Evolutionary conservation across 30 jellyfish, hydroid and myxozoan species (phyloP), one percentile per base, ranked within the genome.

Genomic region (Rhopilema esculentum): DNA sequence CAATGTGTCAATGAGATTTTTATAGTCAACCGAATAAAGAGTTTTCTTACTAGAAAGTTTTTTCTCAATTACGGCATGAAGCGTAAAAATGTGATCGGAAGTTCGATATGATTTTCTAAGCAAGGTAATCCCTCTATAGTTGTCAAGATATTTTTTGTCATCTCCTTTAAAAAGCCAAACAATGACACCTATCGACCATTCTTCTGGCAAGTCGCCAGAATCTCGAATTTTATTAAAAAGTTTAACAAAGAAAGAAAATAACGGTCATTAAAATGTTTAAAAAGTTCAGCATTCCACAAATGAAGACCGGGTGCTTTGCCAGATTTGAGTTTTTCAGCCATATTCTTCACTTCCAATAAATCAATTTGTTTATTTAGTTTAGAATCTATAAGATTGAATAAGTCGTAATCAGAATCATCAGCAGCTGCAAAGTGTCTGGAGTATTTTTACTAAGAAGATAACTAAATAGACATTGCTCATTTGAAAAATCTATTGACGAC

Each of bases 51-150:
- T 27, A 17, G 29, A 40, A 69, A 24, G 50, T 20, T 4, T 69
- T 8, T 69, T 1, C 33, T 69, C 79, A 21, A 69, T 69, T n/a
- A 69, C 24, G 40, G 79, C 79, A n/a, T 40, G 79, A 69, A 69
- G 50, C 27, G 79, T 69, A 69, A 69, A 69, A 40, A 69, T 69
- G 50, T 69, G 79, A 40, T 69, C 79, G 21, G 79, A 63, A 63
- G 73, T 63, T 63, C 30, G 73, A 25, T 63, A 63, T 52, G 18
- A 16, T 52, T 52, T 52, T 8, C 76, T 49, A 40, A 63, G 30
- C 27, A 63, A 25, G 30, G 73, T 63, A 63, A 63, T 63, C 73
- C 79, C 79, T 40, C 79, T 69, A 69, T 69, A 69, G 51, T 69
- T 69, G 33, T 69, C 79, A 22, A 16, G 50, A 20, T 69, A 21